Conservation (phyloP, 2,888 invertebrate genomes). For the Malacosoma neustria region DNA sequence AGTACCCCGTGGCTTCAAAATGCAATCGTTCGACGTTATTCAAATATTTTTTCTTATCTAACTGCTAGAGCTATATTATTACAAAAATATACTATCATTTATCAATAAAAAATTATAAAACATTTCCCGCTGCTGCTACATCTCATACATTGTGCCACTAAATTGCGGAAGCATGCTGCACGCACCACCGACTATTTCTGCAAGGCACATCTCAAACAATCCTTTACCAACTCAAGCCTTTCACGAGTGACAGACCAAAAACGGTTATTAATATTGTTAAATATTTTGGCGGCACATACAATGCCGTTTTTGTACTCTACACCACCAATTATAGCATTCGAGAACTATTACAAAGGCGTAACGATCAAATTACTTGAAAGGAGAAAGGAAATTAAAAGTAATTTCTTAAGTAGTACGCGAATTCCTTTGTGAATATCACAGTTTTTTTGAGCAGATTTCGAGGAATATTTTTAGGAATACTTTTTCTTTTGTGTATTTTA, state of each 20-base stretch:
- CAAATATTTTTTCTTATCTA: too few species aligned
- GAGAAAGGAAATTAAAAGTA: too few species aligned
- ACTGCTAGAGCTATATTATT: too few species aligned
- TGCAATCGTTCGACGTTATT: too few species aligned
- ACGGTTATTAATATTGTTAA: conserved; percentile 54
- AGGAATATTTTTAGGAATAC: too few species aligned
- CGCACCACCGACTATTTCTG: conserved; percentile 40
- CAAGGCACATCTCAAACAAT: conserved; percentile 53
- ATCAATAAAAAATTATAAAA: too few species aligned
- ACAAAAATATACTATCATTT: too few species aligned
- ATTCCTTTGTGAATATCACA: too few species aligned
- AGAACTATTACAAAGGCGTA: conserved; percentile 1
- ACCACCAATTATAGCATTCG: conserved; percentile 21
- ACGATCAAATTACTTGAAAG: neutral
- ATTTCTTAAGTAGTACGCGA: too few species aligned
- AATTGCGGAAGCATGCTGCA: conserved; percentile 40
- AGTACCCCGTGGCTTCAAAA: too few species aligned
- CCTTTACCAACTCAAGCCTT: conserved; percentile 61
- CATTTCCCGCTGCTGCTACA: neutral
- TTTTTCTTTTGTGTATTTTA: too few species aligned
- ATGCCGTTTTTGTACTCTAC: conserved; percentile 27
- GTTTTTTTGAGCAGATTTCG: too few species aligned
- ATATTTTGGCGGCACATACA: conserved; percentile 53
- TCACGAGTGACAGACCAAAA: conserved; percentile 56
- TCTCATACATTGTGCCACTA: conserved; percentile 23